Evolutionary conservation across 2,888 invertebrate genomes (phyloP).

Genomic region (Papilio protenor): DNA sequence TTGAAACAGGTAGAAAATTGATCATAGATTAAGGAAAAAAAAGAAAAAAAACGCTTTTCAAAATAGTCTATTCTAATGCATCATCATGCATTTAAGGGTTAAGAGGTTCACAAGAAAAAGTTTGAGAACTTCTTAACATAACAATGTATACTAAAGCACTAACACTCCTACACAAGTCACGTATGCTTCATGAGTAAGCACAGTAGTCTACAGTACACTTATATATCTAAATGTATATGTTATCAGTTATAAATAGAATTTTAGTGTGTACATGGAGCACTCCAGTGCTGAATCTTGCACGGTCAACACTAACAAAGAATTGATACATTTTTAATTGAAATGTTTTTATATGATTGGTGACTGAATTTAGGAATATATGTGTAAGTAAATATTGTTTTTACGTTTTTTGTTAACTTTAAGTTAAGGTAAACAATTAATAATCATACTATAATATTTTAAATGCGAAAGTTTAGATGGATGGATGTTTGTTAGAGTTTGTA

Average conservation of each 20-base stretch:
- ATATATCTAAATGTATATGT: background rate
- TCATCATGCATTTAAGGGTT: too few species aligned
- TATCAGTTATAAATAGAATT: conserved; percentile 14
- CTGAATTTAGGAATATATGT: background rate
- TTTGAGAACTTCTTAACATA: too few species aligned
- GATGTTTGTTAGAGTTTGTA: too few species aligned
- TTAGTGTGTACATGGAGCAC: background rate
- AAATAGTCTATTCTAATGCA: too few species aligned
- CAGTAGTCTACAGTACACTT: background rate
- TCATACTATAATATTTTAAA: too few species aligned
- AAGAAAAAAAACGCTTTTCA: too few species aligned
- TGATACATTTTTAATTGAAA: background rate
- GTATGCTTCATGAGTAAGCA: background rate
- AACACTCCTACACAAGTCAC: background rate
- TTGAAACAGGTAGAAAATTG: too few species aligned
- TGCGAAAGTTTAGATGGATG: too few species aligned
- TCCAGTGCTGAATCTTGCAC: background rate
- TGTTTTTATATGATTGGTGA: background rate
- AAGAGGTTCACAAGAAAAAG: too few species aligned
- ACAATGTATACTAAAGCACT: background rate
- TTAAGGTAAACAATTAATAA: background rate
- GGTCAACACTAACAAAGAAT: background rate
- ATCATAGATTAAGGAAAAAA: too few species aligned
- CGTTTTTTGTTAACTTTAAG: background rate
- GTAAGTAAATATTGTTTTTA: background rate